phyloP scores from a whole-genome alignment of 2,888 invertebrate species.

The Suillia variegata region DNA sequence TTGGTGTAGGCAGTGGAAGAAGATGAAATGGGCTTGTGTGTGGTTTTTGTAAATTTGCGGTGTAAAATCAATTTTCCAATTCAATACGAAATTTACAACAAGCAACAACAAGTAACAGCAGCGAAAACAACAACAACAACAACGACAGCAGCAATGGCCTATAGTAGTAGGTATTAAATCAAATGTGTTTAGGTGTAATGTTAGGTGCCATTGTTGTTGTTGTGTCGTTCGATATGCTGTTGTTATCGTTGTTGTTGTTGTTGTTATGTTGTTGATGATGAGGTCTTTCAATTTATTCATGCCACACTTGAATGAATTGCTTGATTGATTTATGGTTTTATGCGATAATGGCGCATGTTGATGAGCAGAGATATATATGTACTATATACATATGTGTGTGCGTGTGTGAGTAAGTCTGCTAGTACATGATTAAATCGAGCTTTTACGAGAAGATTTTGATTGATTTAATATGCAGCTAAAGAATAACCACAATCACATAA shows the following conservation, averaged over 20 bases:
- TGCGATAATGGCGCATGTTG: constrained; percentile 21
- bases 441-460: no score
- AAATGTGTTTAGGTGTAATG: constrained; percentile 44
- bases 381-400: no score
- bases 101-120: no score
- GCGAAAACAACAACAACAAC: neutral
- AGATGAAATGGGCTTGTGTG: neutral
- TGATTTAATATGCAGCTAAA: no score
- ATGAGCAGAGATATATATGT: no score
- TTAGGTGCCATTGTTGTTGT: no score
- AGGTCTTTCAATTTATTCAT: constrained; percentile 15
- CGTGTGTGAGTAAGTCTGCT: no score
- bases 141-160: no score
- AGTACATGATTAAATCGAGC: no score
- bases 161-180: no score
- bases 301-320: constrained; percentile 15
- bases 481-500: no score
- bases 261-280: constrained; percentile 1
- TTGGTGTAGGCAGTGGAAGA: no score
- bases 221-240: neutral
- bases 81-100: neutral
- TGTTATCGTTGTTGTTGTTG: neutral
- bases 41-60: neutral
- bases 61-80: constrained; percentile 17
- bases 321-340: constrained; percentile 30